Conservation (phyloP, 2,113 vertebrate species). For the Haplochromis vanheusdeni region DNA sequence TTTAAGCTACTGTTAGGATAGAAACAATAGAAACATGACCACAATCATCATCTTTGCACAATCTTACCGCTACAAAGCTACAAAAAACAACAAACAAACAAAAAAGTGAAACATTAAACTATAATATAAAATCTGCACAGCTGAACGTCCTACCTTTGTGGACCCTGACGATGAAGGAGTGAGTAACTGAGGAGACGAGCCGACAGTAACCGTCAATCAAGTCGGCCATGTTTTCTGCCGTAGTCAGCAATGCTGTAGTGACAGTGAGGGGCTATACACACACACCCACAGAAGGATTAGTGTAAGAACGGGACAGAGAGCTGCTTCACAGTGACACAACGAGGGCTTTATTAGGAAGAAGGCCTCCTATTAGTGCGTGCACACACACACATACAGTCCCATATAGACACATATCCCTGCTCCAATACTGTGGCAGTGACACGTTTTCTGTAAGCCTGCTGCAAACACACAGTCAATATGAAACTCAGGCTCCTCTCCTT, state of each 20-base stretch:
- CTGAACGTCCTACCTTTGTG: slow-evolving; percentile 84
- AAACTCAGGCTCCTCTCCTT: not conserved
- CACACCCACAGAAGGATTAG: not conserved
- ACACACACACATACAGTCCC: not conserved
- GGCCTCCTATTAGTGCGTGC: slow-evolving; percentile 30
- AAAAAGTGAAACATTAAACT: not conserved
- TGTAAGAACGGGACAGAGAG: slow-evolving; percentile 28
- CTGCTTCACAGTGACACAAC: slow-evolving; percentile 66
- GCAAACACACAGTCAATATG: not conserved
- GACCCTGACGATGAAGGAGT: slow-evolving; percentile 90
- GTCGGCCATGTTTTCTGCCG: slow-evolving; percentile 98
- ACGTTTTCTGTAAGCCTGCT: not conserved
- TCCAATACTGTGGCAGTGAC: not conserved
- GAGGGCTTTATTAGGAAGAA: slow-evolving; percentile 69
- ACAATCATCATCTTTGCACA: not conserved
- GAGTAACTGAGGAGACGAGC: slow-evolving; percentile 82
- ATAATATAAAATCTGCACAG: not conserved
- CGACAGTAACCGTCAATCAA: slow-evolving; percentile 97
- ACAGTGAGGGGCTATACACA: slow-evolving; percentile 88
- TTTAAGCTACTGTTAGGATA: not conserved
- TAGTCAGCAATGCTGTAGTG: slow-evolving; percentile 89
- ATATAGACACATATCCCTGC: not conserved
- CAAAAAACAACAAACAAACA: not conserved
- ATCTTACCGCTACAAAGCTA: not conserved
- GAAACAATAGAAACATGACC: not conserved